Conservation (phyloP, 2,888 invertebrate genomes). For the Fragum whitleyi region DNA sequence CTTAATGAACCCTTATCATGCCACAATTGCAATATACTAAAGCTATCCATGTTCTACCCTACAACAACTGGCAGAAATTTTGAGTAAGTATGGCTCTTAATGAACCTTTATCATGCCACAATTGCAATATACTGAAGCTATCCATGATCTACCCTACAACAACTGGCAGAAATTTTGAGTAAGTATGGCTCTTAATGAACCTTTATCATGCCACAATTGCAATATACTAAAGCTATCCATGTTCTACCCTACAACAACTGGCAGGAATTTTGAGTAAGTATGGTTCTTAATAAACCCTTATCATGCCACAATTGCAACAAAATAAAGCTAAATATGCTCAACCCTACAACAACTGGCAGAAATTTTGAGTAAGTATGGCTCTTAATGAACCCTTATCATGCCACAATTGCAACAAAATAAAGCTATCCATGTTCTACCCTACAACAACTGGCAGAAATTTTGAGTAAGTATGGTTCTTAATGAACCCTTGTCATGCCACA, state of each 20-base stretch:
- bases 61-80: conserved; percentile 99
- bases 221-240: conserved; percentile 95
- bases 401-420: conserved; percentile 88
- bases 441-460: conserved; percentile 99
- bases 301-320: too few species aligned
- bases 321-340: conserved; percentile 94
- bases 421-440: conserved; percentile 96
- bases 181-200: too few species aligned
- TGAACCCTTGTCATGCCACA: too few species aligned
- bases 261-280: conserved; percentile 96
- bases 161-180: conserved; percentile 98
- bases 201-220: too few species aligned
- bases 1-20: too few species aligned
- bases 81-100: conserved; percentile 90
- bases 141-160: conserved; percentile 98
- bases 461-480: conserved; percentile 90
- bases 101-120: too few species aligned
- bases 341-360: conserved; percentile 98
- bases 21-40: conserved; percentile 90
- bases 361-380: conserved; percentile 94
- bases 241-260: conserved; percentile 98
- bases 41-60: conserved; percentile 96
- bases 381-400: too few species aligned
- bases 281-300: too few species aligned
- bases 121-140: conserved; percentile 92